These are phyloP conservation scores for Cepaea nemoralis DNA, from an alignment of 1,140 invertebrate genomes.

Conservation along the genomic window DNA sequence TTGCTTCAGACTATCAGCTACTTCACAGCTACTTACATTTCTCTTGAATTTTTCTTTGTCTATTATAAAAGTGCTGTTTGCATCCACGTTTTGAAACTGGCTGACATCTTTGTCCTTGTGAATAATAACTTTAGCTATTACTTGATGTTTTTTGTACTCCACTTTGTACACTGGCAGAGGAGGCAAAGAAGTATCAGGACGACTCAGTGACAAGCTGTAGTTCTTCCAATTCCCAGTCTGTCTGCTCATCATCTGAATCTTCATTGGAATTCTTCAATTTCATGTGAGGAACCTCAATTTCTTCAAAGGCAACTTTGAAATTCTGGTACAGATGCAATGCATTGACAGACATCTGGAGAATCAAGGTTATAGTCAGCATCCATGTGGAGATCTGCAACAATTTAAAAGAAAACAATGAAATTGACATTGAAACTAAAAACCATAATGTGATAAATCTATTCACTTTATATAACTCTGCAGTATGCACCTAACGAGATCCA, in stretches of 20 bases:
- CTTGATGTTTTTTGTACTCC: background rate
- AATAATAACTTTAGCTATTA: background rate
- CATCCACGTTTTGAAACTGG: background rate
- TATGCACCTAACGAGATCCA: no score
- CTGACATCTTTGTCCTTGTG: background rate
- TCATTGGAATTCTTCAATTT: background rate
- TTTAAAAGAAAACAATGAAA: no score
- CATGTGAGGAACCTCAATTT: conserved; percentile 6
- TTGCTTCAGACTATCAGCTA: background rate
- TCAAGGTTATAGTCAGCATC: conserved; percentile 13
- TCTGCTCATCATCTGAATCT: background rate
- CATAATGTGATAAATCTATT: no score
- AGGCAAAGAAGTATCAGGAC: background rate
- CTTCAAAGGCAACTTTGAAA: background rate
- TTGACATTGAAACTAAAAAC: no score
- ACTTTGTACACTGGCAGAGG: background rate
- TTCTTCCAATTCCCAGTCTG: background rate
- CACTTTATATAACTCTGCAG: no score
- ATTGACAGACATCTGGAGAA: conserved; percentile 1
- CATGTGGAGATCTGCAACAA: conserved; percentile 23
- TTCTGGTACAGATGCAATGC: conserved; percentile 1
- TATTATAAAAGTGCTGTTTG: background rate
- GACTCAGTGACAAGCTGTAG: background rate
- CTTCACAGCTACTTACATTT: background rate
- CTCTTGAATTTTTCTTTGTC: conserved; percentile 3